Conservation (phyloP, 1,140 invertebrate genomes). For the Drosophila neocordata region DNA sequence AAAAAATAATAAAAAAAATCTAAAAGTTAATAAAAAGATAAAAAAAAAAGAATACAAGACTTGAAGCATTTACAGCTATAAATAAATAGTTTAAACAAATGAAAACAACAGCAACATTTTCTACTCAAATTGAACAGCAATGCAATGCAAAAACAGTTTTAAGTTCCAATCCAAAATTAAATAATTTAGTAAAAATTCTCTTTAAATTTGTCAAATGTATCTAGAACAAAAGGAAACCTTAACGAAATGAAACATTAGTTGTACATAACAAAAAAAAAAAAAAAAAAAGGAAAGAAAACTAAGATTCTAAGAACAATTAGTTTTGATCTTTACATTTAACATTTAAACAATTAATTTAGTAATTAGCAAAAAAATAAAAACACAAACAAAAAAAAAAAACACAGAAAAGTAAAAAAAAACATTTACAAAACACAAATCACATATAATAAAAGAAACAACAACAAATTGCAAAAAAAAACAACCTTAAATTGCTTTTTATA, state of each 20-base stretch:
- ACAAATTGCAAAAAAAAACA: constrained; percentile 31
- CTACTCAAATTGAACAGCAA: constrained; percentile 66
- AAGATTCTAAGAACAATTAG: constrained; percentile 32
- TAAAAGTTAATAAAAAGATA: constrained; percentile 23
- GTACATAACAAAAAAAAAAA: constrained; percentile 46
- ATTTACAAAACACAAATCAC: constrained; percentile 38
- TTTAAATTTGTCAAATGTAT: constrained; percentile 14
- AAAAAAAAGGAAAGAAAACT: constrained; percentile 13
- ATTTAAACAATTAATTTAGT: constrained; percentile 55
- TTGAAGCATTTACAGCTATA: constrained; percentile 76
- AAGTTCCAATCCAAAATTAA: constrained; percentile 46
- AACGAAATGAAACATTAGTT: constrained; percentile 15
- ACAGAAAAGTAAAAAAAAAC: constrained; percentile 5
- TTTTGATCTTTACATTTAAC: constrained; percentile 45
- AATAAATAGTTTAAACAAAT: constrained; percentile 47
- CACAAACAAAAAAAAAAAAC: background rate
- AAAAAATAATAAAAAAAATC: constrained; percentile 24
- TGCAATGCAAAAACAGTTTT: constrained; percentile 65
- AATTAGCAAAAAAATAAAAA: constrained; percentile 44
- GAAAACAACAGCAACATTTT: constrained; percentile 38
- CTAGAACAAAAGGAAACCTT: constrained; percentile 3
- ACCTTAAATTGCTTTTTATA: constrained; percentile 32
- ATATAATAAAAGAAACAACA: constrained; percentile 39
- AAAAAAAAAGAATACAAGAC: constrained; percentile 60
- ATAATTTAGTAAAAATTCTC: constrained; percentile 66